Evolutionary conservation across 2,797 vertebrate species (phyloP).

Genomic region (Apodemus agrarius): DNA sequence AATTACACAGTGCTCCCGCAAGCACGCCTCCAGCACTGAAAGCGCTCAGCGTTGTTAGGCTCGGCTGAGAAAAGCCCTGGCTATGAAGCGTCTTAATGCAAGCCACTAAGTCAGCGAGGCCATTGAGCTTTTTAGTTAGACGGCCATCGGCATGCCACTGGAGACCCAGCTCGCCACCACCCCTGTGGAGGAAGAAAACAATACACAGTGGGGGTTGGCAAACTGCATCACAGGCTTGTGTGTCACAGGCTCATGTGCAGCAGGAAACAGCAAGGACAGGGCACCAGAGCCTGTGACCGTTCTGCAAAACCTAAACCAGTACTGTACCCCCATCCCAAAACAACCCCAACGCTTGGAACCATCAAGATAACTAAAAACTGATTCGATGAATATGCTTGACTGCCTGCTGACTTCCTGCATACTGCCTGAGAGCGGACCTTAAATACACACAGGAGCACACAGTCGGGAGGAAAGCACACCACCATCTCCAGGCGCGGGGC

Average conservation of each 20-base stretch:
- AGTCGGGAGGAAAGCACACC: neutral
- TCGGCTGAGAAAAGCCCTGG: slow-evolving; percentile 91
- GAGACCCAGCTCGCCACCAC: slow-evolving; percentile 95
- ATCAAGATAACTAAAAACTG: neutral
- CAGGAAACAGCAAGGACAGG: neutral
- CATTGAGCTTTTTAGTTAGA: slow-evolving; percentile 91
- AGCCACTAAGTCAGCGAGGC: slow-evolving; percentile 93
- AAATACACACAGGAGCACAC: neutral
- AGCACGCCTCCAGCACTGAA: slow-evolving; percentile 96
- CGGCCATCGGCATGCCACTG: slow-evolving; percentile 93
- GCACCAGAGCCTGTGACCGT: neutral
- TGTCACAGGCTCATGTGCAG: neutral
- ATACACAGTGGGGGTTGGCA: neutral
- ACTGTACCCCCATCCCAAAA: neutral
- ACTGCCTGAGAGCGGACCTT: neutral
- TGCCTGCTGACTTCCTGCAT: neutral
- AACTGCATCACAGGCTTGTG: neutral
- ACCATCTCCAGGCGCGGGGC: neutral
- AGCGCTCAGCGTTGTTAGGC: slow-evolving; percentile 89
- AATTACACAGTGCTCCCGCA: slow-evolving; percentile 94
- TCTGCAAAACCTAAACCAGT: neutral
- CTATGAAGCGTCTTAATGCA: slow-evolving; percentile 92
- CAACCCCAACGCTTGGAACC: neutral
- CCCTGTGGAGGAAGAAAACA: slow-evolving; percentile 83
- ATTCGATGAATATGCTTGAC: neutral